Conservation (phyloP, 2,888 invertebrate species). For the Mayetiola destructor region DNA sequence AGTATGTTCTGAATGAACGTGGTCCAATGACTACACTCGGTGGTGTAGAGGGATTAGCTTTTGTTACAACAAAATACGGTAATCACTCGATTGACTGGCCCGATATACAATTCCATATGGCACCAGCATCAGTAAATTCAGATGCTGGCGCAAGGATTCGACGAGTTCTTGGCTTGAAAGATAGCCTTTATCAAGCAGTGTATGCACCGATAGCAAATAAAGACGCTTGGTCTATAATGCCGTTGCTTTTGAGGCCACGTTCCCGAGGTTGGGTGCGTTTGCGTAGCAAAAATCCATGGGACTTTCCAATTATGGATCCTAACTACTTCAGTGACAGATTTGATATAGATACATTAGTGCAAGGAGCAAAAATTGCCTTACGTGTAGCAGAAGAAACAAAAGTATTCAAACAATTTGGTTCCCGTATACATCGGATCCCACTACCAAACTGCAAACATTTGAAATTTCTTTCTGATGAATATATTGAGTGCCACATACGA, state of each 20-base stretch:
- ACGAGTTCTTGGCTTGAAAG: slow-evolving; percentile 66
- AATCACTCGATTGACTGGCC: slow-evolving; percentile 67
- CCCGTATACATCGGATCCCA: slow-evolving; percentile 56
- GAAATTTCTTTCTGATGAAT: slow-evolving; percentile 61
- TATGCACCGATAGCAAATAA: slow-evolving; percentile 66
- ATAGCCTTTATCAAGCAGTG: slow-evolving; percentile 63
- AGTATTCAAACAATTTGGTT: slow-evolving; percentile 67
- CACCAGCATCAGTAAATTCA: slow-evolving; percentile 73
- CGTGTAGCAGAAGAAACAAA: slow-evolving; percentile 51
- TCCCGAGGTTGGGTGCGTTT: slow-evolving; percentile 66
- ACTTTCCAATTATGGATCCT: slow-evolving; percentile 78
- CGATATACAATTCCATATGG: slow-evolving; percentile 86
- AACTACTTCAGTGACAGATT: slow-evolving; percentile 76
- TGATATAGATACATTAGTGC: slow-evolving; percentile 67
- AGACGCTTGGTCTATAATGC: slow-evolving; percentile 66
- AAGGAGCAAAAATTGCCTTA: slow-evolving; percentile 64
- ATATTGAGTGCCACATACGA: slow-evolving; percentile 74
- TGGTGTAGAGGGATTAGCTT: slow-evolving; percentile 76
- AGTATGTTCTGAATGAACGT: slow-evolving; percentile 59
- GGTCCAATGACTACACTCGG: slow-evolving; percentile 80
- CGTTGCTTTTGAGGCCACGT: slow-evolving; percentile 62
- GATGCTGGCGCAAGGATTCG: slow-evolving; percentile 60
- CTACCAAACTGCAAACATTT: slow-evolving; percentile 64
- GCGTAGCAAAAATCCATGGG: slow-evolving; percentile 66
- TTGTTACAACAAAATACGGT: slow-evolving; percentile 71